phyloP scores from a whole-genome alignment of 2,113 vertebrate species.

The Catharus bicknelli region DNA sequence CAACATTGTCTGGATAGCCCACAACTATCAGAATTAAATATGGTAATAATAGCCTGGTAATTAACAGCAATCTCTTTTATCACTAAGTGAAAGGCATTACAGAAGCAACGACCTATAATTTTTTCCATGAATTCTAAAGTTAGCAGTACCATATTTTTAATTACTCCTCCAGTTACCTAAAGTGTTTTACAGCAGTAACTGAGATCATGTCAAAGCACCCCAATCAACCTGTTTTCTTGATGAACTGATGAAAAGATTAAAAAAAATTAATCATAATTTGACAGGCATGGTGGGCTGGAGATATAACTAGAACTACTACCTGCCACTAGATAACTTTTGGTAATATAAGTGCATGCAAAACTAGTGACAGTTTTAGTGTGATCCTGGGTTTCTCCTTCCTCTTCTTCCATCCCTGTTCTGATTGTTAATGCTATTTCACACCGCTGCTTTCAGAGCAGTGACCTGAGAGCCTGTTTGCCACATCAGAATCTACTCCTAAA shows the following conservation, averaged over 20 bases:
- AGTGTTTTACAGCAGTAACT: constrained; percentile 33
- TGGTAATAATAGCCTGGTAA: constrained; percentile 65
- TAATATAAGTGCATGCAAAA: constrained; percentile 9
- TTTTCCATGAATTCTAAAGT: constrained; percentile 49
- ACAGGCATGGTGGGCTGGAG: background rate
- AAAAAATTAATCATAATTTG: constrained; percentile 13
- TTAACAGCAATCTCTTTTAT: constrained; percentile 70
- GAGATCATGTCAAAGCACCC: background rate
- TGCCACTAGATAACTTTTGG: constrained; percentile 7
- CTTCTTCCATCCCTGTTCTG: background rate
- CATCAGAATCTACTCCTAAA: background rate
- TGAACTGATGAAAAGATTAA: constrained; percentile 31
- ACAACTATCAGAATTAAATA: constrained; percentile 68
- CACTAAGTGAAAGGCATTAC: constrained; percentile 43
- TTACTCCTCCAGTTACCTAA: constrained; percentile 50
- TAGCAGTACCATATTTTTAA: constrained; percentile 54
- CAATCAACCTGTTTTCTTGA: constrained; percentile 11
- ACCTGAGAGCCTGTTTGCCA: background rate
- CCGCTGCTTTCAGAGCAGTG: background rate
- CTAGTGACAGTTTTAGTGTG: background rate
- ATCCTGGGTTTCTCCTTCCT: background rate
- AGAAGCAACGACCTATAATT: constrained; percentile 59
- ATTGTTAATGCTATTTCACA: background rate
- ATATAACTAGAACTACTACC: constrained; percentile 32
- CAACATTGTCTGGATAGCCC: constrained; percentile 48